A percentile compares a stretch with the other conserved stretches of the same genome.
Conservation (phyloP, 1,140 invertebrate genomes). For the Tetragonula clypearis region DNA sequence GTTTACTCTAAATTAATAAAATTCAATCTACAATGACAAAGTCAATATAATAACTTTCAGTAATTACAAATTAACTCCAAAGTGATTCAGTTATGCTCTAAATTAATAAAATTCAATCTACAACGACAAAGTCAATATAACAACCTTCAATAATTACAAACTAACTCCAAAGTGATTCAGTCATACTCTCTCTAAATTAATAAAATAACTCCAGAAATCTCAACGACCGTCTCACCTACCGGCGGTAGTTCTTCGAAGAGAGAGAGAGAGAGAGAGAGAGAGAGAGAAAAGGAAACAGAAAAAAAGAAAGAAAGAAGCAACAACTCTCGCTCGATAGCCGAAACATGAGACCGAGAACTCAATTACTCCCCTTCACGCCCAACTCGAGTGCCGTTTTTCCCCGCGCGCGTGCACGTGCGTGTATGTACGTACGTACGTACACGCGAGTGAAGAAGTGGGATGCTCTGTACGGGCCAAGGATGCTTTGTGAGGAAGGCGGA, state of each 20-base stretch:
- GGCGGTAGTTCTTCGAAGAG: not conserved
- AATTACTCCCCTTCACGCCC: conserved; percentile 33
- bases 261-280: not conserved
- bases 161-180: no score
- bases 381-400: conserved; percentile 12
- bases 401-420: conserved; percentile 13
- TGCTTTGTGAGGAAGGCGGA: not conserved
- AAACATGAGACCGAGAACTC: conserved; percentile 25
- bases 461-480: not conserved
- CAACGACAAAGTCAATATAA: no score
- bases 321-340: not conserved
- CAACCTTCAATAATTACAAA: no score
- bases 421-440: not conserved
- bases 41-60: no score
- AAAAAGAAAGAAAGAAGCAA: not conserved
- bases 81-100: no score
- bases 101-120: no score
- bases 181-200: no score
- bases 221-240: not conserved
- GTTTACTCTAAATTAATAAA: no score
- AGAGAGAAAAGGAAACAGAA: not conserved
- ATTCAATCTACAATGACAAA: no score
- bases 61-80: no score
- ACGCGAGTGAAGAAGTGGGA: conserved; percentile 2
- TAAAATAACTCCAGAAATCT: not conserved